Evolutionary conservation across 2,797 vertebrate species (phyloP), one percentile per base, ranked within the genome.

Genomic region (Mycteria americana): DNA sequence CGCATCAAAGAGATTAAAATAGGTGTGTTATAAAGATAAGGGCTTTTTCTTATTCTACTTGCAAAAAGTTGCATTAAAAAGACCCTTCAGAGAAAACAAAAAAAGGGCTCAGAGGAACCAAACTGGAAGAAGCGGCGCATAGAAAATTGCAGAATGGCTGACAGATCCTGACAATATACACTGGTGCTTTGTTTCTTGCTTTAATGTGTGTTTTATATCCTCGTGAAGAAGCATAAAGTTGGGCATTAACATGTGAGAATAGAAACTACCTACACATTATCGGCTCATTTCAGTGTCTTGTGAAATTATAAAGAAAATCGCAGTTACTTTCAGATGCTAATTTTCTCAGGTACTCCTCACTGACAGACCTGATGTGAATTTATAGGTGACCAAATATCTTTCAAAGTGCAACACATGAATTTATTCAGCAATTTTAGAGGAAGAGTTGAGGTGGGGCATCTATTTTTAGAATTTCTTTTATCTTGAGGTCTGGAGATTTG

Each of bases 1-100:
- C 76, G 85, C 98, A 98, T 98, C 98, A 98, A 98, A 98, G 91
- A 93, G 6, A 97, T 98, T 97, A 97, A 96, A 96, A 95, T 95
- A 95, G 97, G 91, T 94, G 85, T 85, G 97, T 96, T 97, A 97
- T 96, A 97, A 93, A 98, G 97, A 98, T 97, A 96, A 92, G 78
- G 93, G 74, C 92, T 96, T 97, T 98, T 96, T 97, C 51, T n/a
- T 96, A 86, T 94, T 97, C 96, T 96, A 96, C 83, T 93, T 53
- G 12, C 39, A 84, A 92, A 97, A 97, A 98, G 94, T 14, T 74
- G 11, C 25, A 76, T 96, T 96, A 76, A 90, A 97, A 96, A 97
- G 92, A 95, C 81, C 91, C 93, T 92, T 77, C 76, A 88, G 86
- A 96, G 84, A 87, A 65, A 89, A 75, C 43, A 84, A 72, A 88